phyloP scores from a whole-genome alignment of 2,113 vertebrate species.

The Semnornis frantzii region DNA sequence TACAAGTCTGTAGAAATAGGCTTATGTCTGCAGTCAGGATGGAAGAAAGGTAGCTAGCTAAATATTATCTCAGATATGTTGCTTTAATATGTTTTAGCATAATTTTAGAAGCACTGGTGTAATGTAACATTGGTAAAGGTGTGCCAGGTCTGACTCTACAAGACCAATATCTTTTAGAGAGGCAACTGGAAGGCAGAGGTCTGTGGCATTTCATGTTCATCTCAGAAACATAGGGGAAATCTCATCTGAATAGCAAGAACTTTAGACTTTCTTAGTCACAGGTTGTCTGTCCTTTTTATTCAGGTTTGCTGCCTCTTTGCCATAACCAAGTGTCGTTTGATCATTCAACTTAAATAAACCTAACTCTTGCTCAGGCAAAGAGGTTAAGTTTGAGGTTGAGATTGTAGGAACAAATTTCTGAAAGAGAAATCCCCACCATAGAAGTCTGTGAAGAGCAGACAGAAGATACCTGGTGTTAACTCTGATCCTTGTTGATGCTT shows the following conservation, averaged over 20 bases:
- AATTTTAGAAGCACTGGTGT: not conserved
- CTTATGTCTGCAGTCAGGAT: not conserved
- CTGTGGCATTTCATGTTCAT: not conserved
- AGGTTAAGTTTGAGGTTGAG: not conserved
- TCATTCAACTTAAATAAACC: not conserved
- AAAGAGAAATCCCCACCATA: accelerated
- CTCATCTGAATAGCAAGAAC: not conserved
- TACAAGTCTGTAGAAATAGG: not conserved
- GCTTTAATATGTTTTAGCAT: not conserved
- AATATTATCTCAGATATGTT: not conserved
- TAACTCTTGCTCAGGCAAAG: not conserved
- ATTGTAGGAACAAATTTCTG: not conserved
- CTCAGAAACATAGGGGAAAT: not conserved
- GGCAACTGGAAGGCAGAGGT: not conserved
- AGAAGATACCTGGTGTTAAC: not conserved
- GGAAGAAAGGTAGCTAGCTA: not conserved
- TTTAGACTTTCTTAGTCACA: not conserved
- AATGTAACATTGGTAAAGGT: not conserved
- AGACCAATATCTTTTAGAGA: not conserved
- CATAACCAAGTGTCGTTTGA: not conserved
- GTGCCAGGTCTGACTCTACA: not conserved
- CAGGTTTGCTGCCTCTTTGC: not conserved
- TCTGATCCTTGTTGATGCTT: not conserved
- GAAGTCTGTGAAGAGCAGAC: not conserved
- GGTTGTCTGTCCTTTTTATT: not conserved